phyloP scores from a whole-genome alignment of 2,797 vertebrate species.

The Huso huso region DNA sequence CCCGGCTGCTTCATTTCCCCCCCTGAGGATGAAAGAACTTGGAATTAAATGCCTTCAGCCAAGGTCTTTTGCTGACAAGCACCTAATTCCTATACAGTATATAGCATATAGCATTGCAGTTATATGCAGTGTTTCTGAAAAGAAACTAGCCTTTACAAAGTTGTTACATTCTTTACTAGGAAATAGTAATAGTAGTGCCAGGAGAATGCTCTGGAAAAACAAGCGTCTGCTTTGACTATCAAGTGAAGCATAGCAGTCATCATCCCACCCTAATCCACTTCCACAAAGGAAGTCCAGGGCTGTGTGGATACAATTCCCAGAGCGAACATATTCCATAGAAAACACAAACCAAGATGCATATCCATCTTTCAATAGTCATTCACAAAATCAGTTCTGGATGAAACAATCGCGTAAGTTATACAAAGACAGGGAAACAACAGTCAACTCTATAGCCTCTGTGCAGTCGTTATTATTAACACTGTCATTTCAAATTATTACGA shows the following conservation, averaged over 20 bases:
- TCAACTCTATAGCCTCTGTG: no score
- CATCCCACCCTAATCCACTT: constrained; percentile 1
- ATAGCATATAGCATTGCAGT: background rate
- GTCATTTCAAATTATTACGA: no score
- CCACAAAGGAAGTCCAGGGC: background rate
- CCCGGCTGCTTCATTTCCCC: background rate
- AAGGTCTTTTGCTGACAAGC: no score
- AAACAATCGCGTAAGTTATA: no score
- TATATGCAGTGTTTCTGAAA: background rate
- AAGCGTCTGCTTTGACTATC: background rate
- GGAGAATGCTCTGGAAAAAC: background rate
- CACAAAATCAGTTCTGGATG: background rate
- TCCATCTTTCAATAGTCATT: constrained; percentile 2
- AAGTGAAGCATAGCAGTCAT: background rate
- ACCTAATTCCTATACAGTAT: no score
- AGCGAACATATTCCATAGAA: constrained; percentile 5
- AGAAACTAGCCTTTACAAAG: background rate
- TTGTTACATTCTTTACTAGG: background rate
- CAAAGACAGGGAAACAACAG: no score
- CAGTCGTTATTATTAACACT: no score
- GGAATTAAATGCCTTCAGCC: background rate
- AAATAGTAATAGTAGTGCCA: background rate
- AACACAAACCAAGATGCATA: constrained; percentile 5
- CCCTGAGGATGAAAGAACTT: background rate
- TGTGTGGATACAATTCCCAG: background rate